Conservation (phyloP, 1,140 invertebrate genomes). For the Melitaea cinxia region DNA sequence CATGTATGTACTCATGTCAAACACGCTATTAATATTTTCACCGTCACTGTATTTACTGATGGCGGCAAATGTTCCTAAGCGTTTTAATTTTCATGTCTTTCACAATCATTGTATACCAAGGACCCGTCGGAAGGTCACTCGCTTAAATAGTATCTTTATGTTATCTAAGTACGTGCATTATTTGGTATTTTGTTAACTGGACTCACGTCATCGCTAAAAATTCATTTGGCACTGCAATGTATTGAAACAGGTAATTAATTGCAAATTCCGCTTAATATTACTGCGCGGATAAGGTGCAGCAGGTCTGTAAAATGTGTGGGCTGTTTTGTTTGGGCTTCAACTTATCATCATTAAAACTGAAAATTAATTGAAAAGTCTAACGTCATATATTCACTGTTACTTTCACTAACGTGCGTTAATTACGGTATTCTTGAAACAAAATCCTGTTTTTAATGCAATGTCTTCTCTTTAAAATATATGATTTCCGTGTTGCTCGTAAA, state of each 20-base stretch:
- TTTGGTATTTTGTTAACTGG: slow-evolving; percentile 51
- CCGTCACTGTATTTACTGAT: slow-evolving; percentile 8
- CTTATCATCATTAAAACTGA: not conserved
- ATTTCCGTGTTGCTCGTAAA: not conserved
- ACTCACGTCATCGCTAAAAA: slow-evolving; percentile 48
- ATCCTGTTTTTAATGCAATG: not conserved
- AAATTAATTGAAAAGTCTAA: slow-evolving; percentile 9
- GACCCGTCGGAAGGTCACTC: slow-evolving; percentile 64
- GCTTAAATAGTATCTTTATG: slow-evolving; percentile 76
- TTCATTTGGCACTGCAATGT: slow-evolving; percentile 12
- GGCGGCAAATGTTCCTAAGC: slow-evolving; percentile 45
- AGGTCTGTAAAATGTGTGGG: not conserved
- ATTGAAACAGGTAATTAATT: slow-evolving; percentile 17
- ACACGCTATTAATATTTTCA: not conserved
- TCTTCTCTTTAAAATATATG: not conserved
- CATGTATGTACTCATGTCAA: not conserved
- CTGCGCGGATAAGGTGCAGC: not conserved
- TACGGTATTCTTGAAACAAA: not conserved
- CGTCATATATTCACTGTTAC: not conserved
- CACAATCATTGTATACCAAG: slow-evolving; percentile 67
- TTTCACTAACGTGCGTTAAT: not conserved
- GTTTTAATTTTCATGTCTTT: slow-evolving; percentile 62
- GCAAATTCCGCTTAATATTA: slow-evolving; percentile 14
- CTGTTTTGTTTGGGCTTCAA: not conserved
- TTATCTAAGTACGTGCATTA: slow-evolving; percentile 59